Evolutionary conservation across 2,113 vertebrate genomes (phyloP).

Genomic region (Brachypodius melanocephalos): DNA sequence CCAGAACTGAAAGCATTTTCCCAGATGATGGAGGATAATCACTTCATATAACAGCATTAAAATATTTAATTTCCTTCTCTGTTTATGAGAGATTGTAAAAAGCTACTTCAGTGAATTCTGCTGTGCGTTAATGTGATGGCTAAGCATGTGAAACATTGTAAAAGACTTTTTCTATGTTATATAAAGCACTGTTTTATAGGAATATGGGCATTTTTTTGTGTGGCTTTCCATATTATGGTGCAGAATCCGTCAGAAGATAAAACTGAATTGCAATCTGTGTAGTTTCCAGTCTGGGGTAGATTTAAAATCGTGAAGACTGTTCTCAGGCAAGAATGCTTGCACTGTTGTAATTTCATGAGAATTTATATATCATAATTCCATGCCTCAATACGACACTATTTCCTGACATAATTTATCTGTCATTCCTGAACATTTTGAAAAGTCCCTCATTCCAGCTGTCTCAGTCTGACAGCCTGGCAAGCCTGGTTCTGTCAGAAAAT

Average conservation of each 20-base stretch:
- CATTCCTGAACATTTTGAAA: neutral
- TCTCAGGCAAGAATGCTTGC: neutral
- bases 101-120: neutral
- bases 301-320: neutral
- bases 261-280: neutral
- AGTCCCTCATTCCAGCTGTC: neutral
- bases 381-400: neutral
- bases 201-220: neutral
- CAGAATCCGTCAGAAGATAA: neutral
- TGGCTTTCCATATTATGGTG: neutral
- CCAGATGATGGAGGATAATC: neutral
- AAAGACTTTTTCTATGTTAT: neutral
- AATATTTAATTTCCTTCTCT: slow-evolving; percentile 22
- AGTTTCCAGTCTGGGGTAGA: neutral
- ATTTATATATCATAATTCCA: neutral
- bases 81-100: slow-evolving; percentile 1
- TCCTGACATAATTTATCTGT: neutral
- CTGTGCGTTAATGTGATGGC: neutral
- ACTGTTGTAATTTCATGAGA: neutral
- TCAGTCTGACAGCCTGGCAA: neutral
- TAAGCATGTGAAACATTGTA: neutral
- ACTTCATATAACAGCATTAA: neutral
- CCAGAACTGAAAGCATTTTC: neutral
- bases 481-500: neutral
- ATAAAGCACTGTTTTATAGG: neutral